Evolutionary conservation across 2,888 invertebrate species (phyloP), one percentile per base, ranked within the genome.

Genomic region (Temnothorax rugatulus): DNA sequence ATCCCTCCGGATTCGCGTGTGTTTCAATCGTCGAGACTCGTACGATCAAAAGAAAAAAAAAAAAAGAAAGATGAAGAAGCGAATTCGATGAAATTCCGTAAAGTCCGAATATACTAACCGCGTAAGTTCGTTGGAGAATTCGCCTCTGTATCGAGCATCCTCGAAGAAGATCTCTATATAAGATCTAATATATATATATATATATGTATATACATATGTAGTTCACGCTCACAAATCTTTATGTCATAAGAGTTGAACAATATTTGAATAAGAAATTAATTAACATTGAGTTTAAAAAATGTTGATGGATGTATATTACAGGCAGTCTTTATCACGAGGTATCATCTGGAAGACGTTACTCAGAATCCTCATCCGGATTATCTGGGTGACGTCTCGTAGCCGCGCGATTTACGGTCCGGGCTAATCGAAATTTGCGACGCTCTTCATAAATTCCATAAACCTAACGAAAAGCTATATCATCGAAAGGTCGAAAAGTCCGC

Each of bases 381-480:
- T 69, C 79, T 25, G 57, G 9, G 29, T 79, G 79, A 73, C 79
- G 73, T 59, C 74, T 79, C 47, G 34, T 59, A 71, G 44, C n/a
- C 44, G 69, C 18, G 59, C 79, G 79, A 81, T 81, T 81, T 81
- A 81, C 74, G 38, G 21, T 18, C 38, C 25, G 34, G 79, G 18
- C 59, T 47, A 74, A 59, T 59, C 79, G 74, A 81, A 73, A 61
- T 81, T 59, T 47, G 74, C 79, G 74, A 38, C 74, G 74, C 38
- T 59, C 79, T 74, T 71, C 79, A 81, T 81, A 81, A 81, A 81
- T 81, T 74, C 79, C 79, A n/a, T 25, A 59, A 81, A 73, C 73
- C 73, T 73, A 81, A 47, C 79, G 79, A 73, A 81, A 81, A 81
- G 74, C 75, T 71, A 81, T 81, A 81, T 73, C 75, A 74, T 73